Evolutionary conservation across 1,140 invertebrate species (phyloP).

Genomic region (Laodelphax striatellus): DNA sequence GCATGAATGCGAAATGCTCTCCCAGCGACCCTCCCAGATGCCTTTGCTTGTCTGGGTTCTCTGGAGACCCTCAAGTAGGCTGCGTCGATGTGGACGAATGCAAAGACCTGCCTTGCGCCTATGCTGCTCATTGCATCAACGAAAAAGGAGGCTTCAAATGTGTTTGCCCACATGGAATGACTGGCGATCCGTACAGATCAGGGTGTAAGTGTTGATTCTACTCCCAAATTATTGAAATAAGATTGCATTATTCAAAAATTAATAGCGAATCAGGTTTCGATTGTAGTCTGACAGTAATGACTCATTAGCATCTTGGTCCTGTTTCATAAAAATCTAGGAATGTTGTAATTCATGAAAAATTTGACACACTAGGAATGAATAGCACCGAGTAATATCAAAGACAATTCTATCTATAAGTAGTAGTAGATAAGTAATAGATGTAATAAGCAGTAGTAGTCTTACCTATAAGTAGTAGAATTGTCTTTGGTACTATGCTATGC

Average conservation of each 20-base stretch:
- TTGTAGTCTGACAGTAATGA: background rate
- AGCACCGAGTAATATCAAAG: too few relatives aligned
- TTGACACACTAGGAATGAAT: too few relatives aligned
- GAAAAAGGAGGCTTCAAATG: slow-evolving; percentile 74
- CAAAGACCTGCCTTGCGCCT: slow-evolving; percentile 61
- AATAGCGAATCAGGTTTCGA: background rate
- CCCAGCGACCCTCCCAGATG: slow-evolving; percentile 80
- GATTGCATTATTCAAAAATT: background rate
- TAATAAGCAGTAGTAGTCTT: too few relatives aligned
- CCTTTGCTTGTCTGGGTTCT: slow-evolving; percentile 72
- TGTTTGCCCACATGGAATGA: slow-evolving; percentile 66
- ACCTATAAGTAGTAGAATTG: too few relatives aligned
- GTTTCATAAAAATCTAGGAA: too few relatives aligned
- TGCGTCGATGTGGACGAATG: slow-evolving; percentile 79
- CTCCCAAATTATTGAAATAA: background rate
- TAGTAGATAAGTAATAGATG: too few relatives aligned
- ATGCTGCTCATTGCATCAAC: slow-evolving; percentile 76
- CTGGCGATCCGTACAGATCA: slow-evolving; percentile 69
- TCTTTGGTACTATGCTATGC: too few relatives aligned
- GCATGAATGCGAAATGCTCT: slow-evolving; percentile 84
- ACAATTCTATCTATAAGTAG: too few relatives aligned
- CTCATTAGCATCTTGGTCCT: too few relatives aligned
- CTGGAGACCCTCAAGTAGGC: slow-evolving; percentile 63
- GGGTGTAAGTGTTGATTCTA: slow-evolving; percentile 49
- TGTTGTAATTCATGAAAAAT: too few relatives aligned